Percentiles rank a stretch among this genome's conserved stretches.
Conservation (phyloP, 2,113 vertebrate genomes). For the Neoarius graeffei region DNA sequence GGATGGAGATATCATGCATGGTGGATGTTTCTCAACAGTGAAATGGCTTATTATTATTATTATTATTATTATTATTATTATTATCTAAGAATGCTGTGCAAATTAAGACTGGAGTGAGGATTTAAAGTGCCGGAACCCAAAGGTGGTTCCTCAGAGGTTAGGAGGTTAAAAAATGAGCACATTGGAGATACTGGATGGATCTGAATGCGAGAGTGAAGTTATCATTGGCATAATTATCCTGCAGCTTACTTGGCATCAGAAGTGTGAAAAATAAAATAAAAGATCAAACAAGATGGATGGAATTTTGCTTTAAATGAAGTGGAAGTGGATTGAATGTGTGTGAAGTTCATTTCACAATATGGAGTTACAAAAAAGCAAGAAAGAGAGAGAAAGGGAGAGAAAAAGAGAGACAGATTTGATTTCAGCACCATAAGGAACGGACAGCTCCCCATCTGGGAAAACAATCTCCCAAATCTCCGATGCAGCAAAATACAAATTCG, state of each 20-base stretch:
- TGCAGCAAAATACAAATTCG: background rate
- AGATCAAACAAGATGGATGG: background rate
- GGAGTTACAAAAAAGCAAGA: background rate
- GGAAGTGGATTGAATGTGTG: background rate
- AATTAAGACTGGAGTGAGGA: background rate
- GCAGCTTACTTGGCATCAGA: background rate
- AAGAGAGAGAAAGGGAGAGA: background rate
- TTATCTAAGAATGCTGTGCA: background rate
- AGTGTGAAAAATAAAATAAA: background rate
- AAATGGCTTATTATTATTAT: no score
- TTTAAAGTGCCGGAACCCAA: background rate
- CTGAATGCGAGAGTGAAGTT: background rate
- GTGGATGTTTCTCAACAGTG: background rate
- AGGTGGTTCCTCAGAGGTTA: background rate
- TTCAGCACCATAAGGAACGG: constrained; percentile 68
- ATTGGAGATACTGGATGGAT: background rate
- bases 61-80: no score
- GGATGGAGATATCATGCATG: background rate
- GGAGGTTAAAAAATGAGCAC: no score
- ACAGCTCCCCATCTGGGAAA: constrained; percentile 64
- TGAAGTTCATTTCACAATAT: background rate
- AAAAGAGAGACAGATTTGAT: constrained; percentile 20
- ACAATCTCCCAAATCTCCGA: background rate
- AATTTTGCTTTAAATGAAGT: background rate
- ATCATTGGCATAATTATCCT: background rate